Evolutionary conservation across 2,113 vertebrate species (phyloP), one percentile per base, ranked within the genome.

Genomic region (Pelobates fuscus): DNA sequence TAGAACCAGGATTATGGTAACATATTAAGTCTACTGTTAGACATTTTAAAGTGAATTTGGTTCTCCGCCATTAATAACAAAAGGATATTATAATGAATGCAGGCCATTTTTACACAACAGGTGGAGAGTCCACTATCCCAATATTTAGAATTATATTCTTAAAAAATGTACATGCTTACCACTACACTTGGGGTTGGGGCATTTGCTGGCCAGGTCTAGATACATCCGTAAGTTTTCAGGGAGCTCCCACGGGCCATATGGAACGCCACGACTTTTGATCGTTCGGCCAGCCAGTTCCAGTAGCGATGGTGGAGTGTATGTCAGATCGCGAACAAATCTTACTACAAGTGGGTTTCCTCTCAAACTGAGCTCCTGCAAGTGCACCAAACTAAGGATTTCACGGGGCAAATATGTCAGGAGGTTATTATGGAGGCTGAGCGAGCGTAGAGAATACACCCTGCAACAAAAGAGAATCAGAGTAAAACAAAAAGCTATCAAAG

Each of bases 351-450:
- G 97, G 84, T 99, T 99, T 78, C 97, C 97, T 24, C 97, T 93
- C 72, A 99, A 92, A 82, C 97, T 99, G 82, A 98, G 88, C 86
- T 99, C 97, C 32, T 98, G 93, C 64, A 98, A 90, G 65, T 94
- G 95, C 65, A 98, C 90, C 81, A 99, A 88, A 84, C 92, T 92
- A 67, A 94, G 91, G 83, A 99, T 98, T 88, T 99, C 97, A 20
- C 96, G 92, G 15, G 97, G 97, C 71, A 99, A 91, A 84, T 97
- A 98, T 1, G 95, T 97, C 78, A 99, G 90, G 78, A 98, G 83
- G 86, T 99, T 99, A 85, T 99, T 99, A 84, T 98, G 97, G 30
- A 99, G 94, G 80, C 97, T 99, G 32, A 98, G 90, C 17, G 97
- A 98, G 25, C 95, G 94, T 85, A 99, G 88, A 0, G 95, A 96